These are phyloP conservation scores for Ormyrus nitidulus DNA, from an alignment of 2,888 invertebrate species.

Conservation along the genomic window DNA sequence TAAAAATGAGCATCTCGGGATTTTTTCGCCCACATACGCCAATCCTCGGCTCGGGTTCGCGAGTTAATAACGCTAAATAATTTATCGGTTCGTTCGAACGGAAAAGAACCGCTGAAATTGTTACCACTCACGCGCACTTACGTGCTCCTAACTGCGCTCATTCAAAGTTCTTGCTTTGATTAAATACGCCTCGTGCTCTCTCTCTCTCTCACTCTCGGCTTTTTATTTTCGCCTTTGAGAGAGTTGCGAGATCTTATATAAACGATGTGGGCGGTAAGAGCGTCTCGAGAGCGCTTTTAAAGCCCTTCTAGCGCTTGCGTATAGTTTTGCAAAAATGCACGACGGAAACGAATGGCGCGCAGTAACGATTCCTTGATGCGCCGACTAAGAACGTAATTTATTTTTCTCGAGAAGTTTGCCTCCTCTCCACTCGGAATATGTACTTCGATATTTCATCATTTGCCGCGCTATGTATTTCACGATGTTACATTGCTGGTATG, in stretches of 20 bases:
- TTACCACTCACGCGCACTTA: not conserved
- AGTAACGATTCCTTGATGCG: conserved; percentile 16
- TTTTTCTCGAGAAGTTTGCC: not conserved
- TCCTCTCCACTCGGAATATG: not conserved
- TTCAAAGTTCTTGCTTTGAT: not conserved
- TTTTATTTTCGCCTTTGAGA: conserved; percentile 9
- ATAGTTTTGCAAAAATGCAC: conserved; percentile 16
- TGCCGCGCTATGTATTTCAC: not conserved
- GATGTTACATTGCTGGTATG: not conserved
- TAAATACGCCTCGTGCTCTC: conserved; percentile 8
- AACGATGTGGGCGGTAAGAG: conserved; percentile 24
- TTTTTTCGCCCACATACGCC: not conserved
- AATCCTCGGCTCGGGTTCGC: not conserved
- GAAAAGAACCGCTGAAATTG: not conserved
- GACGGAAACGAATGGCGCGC: conserved; percentile 32
- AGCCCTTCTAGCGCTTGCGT: not conserved
- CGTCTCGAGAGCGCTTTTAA: not conserved
- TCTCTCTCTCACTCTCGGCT: not conserved
- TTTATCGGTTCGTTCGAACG: not conserved
- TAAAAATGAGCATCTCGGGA: no score
- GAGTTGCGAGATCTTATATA: conserved; percentile 14
- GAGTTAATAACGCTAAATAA: conserved; percentile 12
- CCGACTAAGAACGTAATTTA: conserved; percentile 5
- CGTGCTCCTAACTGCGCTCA: no score
- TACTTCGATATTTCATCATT: conserved; percentile 26